Base-by-base conservation (phyloP, 1,140 invertebrate species). In the Callitettix versicolor region DNA sequence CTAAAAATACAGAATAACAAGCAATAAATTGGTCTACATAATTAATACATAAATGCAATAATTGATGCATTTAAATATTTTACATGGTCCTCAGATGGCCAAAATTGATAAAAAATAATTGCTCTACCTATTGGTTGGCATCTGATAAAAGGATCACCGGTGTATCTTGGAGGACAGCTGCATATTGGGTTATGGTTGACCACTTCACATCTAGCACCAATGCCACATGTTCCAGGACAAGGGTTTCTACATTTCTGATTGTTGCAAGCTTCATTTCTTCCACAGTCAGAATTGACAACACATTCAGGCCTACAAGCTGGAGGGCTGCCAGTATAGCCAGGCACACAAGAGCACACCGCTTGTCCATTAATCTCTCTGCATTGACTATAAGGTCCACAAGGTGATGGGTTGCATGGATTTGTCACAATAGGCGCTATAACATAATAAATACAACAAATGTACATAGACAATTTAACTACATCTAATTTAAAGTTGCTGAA, bases 261-360 rank as follows among this genome's bases (percentile, higher is more conserved):
- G 34, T 81, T 78, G 64, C 85, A 88, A 4, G 82, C 82, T 62
- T 73, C 70, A 55, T 76, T 76, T 56, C 76, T 77, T 22, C 76
- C 66, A 68, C 85, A 88, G 62, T 86, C 84, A 0, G 82, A 73
- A 67, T 85, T 83, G 15, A 84, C 77, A 3, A 76, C 73, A 70
- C 85, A 88, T 67, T 88, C 85, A 26, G 84, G 82, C 62, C 79
- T 73, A 60, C 84, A 86, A 62, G 80, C 82, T 22, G 83, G 84
- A 56, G 84, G 81, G 56, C 71, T 77, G 48, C 85, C 85, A n/a
- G 79, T 70, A 60, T 82, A 86, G 34, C 71, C 79, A 12, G 48
- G 74, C 59, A 78, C 69, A 62, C 85, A 88, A 20, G 79, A 77
- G 61, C 85, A n/a, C n/a, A n/a, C n/a, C n/a, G n/a, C n/a, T n/a